A percentile compares a stretch with the other conserved stretches of the same genome.
phyloP scores from a whole-genome alignment of 2,797 vertebrate genomes.

The Australoheros facetus region DNA sequence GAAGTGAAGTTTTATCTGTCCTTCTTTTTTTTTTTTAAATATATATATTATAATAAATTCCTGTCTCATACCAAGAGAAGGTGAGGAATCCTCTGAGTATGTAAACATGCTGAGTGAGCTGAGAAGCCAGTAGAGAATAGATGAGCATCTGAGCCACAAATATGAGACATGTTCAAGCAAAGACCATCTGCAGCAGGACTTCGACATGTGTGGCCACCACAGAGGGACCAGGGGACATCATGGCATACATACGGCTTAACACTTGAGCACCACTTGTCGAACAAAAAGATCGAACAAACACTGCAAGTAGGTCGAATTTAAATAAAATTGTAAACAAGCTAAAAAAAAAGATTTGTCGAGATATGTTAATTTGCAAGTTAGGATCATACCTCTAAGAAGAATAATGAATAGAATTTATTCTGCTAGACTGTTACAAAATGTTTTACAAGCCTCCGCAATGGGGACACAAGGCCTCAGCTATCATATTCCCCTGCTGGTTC shows the following conservation, averaged over 20 bases:
- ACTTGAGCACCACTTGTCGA: conserved; percentile 46
- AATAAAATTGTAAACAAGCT: neutral
- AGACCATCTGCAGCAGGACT: conserved; percentile 65
- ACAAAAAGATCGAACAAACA: conserved; percentile 5
- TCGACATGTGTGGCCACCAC: conserved; percentile 44
- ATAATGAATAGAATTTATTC: neutral
- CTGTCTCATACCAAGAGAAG: conserved; percentile 21
- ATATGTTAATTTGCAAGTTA: neutral
- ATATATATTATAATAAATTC: conserved; percentile 14
- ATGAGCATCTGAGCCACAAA: conserved; percentile 68
- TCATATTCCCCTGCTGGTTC: conserved; percentile 59
- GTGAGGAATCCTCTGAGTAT: conserved; percentile 42
- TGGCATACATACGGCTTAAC: conserved; percentile 40
- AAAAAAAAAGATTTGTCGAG: neutral
- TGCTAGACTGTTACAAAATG: neutral
- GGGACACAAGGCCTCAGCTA: conserved; percentile 39
- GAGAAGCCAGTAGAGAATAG: conserved; percentile 56
- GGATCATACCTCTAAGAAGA: neutral
- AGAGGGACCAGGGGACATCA: conserved; percentile 46
- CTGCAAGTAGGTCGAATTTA: conserved; percentile 27
- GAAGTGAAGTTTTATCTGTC: conserved; percentile 68
- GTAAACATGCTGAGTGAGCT: conserved; percentile 30
- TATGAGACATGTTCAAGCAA: conserved; percentile 26
- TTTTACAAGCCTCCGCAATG: neutral
- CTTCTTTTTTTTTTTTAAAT: conserved; percentile 14